These are phyloP conservation scores for Fulmarus glacialis DNA, from an alignment of 2,113 vertebrate species.

Conservation along the genomic window DNA sequence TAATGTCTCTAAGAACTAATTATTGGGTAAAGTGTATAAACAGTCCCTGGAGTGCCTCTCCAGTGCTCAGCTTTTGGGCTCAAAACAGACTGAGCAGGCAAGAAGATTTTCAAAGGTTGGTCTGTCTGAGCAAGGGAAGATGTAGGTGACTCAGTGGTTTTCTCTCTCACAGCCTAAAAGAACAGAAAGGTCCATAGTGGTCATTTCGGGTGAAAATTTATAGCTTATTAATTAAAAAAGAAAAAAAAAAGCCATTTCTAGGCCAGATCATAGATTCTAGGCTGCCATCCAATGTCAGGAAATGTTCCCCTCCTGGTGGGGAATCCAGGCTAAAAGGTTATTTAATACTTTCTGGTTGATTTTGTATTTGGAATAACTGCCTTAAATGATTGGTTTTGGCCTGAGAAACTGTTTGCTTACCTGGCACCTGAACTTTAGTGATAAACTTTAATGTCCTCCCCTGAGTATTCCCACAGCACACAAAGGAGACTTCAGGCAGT, in stretches of 20 bases:
- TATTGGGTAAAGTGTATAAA: constrained; percentile 32
- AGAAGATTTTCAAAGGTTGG: neutral
- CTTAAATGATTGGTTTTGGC: constrained; percentile 46
- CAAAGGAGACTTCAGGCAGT: neutral
- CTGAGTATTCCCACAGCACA: neutral
- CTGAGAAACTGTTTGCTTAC: constrained; percentile 56
- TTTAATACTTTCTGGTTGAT: constrained; percentile 48
- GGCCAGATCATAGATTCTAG: constrained; percentile 26
- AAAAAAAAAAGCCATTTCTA: neutral
- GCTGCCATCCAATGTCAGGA: constrained; percentile 44
- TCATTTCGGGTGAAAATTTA: constrained; percentile 20
- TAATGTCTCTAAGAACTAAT: constrained; percentile 48
- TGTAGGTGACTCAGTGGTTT: constrained; percentile 13
- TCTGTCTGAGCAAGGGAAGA: neutral
- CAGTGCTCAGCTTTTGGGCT: neutral
- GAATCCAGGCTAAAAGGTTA: constrained; percentile 16
- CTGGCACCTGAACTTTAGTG: constrained; percentile 49
- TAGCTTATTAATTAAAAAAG: constrained; percentile 36
- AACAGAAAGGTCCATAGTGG: neutral
- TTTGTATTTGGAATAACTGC: constrained; percentile 31
- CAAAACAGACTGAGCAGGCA: neutral
- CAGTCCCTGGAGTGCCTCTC: constrained; percentile 32
- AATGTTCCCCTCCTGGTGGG: neutral
- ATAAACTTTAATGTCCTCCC: constrained; percentile 51
- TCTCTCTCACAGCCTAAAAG: neutral